A percentile compares a stretch with the other conserved stretches of the same genome.
Evolutionary conservation across 2,797 vertebrate genomes (phyloP).

Genomic region (Arnoldichthys spilopterus): DNA sequence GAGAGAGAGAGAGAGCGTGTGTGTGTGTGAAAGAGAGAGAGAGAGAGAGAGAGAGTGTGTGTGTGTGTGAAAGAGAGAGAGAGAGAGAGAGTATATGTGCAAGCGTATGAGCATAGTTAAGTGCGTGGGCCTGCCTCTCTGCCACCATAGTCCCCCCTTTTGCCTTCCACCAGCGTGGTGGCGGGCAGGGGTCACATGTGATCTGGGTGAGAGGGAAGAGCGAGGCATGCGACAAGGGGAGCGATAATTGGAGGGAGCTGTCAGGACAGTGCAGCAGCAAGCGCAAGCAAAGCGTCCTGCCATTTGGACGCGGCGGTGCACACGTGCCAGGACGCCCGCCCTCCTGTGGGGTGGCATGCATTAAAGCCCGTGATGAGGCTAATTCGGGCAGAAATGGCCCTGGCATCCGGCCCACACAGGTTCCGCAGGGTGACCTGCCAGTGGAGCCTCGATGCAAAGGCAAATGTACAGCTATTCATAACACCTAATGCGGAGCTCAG

Average conservation of each 20-base stretch:
- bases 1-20: background rate
- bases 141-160: constrained; percentile 13
- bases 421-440: constrained; percentile 62
- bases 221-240: constrained; percentile 68
- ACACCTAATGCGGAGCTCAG: constrained; percentile 3
- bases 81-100: background rate
- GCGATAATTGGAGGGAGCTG: constrained; percentile 77
- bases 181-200: constrained; percentile 67
- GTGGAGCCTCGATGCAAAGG: constrained; percentile 42
- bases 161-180: constrained; percentile 64
- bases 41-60: background rate
- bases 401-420: constrained; percentile 61
- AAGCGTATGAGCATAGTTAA: constrained; percentile 30
- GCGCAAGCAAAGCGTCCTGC: constrained; percentile 51
- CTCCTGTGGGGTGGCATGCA: constrained; percentile 71
- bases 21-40: too few relatives aligned
- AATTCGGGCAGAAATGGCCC: constrained; percentile 74
- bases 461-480: constrained; percentile 33
- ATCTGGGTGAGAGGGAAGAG: constrained; percentile 68
- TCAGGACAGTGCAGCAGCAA: constrained; percentile 65
- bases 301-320: constrained; percentile 57
- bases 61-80: background rate
- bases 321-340: constrained; percentile 68
- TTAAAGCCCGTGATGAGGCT: constrained; percentile 77
- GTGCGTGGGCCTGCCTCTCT: constrained; percentile 16